Conservation (phyloP, 1,140 invertebrate species). For the Idris sp. region DNA sequence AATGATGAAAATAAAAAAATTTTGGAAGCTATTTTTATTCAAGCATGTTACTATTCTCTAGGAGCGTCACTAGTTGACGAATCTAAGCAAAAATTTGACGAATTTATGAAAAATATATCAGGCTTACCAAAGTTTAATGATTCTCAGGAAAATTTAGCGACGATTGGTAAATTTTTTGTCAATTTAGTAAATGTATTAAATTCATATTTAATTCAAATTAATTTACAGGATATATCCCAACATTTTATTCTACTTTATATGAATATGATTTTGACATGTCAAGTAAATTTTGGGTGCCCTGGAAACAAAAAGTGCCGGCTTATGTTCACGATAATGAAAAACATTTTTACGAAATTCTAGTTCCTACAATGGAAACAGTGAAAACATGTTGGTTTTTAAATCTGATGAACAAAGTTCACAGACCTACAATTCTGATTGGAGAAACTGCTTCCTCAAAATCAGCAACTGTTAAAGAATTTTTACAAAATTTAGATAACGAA, state of each 20-base stretch:
- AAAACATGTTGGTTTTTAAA: conserved; percentile 87
- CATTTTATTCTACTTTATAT: conserved; percentile 83
- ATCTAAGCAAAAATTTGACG: conserved; percentile 86
- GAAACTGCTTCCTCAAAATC: conserved; percentile 95
- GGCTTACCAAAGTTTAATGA: conserved; percentile 84
- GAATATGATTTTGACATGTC: conserved; percentile 88
- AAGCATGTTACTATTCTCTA: conserved; percentile 89
- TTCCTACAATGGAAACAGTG: conserved; percentile 92
- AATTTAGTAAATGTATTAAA: not conserved
- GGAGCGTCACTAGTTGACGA: conserved; percentile 87
- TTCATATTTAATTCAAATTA: not conserved
- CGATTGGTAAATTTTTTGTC: conserved; percentile 76
- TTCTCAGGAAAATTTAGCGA: conserved; percentile 81
- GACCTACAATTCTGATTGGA: conserved; percentile 90
- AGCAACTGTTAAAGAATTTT: conserved; percentile 89
- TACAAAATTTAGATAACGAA: conserved; percentile 83
- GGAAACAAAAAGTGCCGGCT: conserved; percentile 86
- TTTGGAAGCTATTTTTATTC: conserved; percentile 74
- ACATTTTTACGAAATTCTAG: conserved; percentile 89
- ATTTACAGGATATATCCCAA: conserved; percentile 83
- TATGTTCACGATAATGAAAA: conserved; percentile 85
- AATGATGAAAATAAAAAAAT: conserved; percentile 28
- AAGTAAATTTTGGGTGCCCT: conserved; percentile 89
- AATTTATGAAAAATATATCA: conserved; percentile 86
- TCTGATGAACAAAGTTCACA: conserved; percentile 86